Evolutionary conservation across 1,140 invertebrate species (phyloP).

Genomic region (Eueides isabella): DNA sequence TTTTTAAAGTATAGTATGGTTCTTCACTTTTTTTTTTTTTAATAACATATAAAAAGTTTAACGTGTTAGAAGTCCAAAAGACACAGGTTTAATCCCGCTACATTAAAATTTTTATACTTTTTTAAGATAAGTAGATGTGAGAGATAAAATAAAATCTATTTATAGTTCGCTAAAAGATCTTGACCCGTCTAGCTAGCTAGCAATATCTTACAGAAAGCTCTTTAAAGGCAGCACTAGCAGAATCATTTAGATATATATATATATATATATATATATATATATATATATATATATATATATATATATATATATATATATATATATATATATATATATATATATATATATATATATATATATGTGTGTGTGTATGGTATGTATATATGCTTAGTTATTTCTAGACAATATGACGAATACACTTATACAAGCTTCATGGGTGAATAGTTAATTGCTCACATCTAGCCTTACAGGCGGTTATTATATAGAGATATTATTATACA

Average conservation of each 20-base stretch:
- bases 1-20: too few relatives aligned
- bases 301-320: neutral
- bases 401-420: conserved; percentile 18
- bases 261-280: neutral
- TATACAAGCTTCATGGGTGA: conserved; percentile 37
- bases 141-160: too few relatives aligned
- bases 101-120: too few relatives aligned
- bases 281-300: neutral
- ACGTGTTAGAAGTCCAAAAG: too few relatives aligned
- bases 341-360: neutral
- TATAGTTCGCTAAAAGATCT: too few relatives aligned
- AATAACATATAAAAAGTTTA: too few relatives aligned
- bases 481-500: conserved; percentile 25
- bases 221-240: too few relatives aligned
- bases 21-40: too few relatives aligned
- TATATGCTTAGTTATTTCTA: conserved; percentile 11
- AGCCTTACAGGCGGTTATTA: conserved; percentile 28
- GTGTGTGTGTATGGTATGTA: neutral
- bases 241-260: neutral
- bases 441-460: conserved; percentile 38
- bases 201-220: too few relatives aligned
- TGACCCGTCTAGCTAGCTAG: too few relatives aligned
- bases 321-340: neutral
- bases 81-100: too few relatives aligned
- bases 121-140: too few relatives aligned